Base-by-base conservation (phyloP, 2,797 vertebrate species). In the Acomys russatus region DNA sequence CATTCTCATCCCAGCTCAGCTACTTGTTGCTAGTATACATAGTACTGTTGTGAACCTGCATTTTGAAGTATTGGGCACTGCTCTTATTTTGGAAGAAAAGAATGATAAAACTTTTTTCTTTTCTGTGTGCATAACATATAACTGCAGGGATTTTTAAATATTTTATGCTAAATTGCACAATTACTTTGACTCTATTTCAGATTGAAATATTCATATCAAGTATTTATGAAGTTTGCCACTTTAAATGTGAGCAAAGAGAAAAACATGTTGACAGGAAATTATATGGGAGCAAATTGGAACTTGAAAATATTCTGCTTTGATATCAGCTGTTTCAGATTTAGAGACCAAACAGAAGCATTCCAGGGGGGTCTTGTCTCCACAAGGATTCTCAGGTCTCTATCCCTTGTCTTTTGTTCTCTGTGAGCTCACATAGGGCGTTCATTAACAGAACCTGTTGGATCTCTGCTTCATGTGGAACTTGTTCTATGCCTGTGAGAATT, bases 171-270 rank as follows among this genome's bases (percentile, higher is more conserved):
- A 85, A 56, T 28, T 35, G 12, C 88, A 44, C 30, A 70, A 25
- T 82, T 94, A 49, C 80, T 95, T 91, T 44, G 22, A 88, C n/a
- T 86, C 20, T 85, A 61, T 94, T 96, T 88, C 64, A 23, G 30
- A n/a, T 64, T 90, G 64, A 93, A 93, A 83, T 94, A 74, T 61
- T 88, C n/a, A 68, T 22, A 56, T 6, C 56, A 74, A 73, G 33
- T 82, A 15, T 85, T 49, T 15, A 71, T 22, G 82, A 44, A 73
- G 23, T 54, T 78, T 84, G 84, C 79, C 10, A 79, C 28, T 84
- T 91, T 49, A 89, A 25, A 77, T 91, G 14, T 35, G 30, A 44
- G 64, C 17, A 93, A 17, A 70, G 49, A 89, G 5, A 79, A 92
- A 94, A 17, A 33, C 44, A 87, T 90, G 92, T 84, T 87, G 38